A percentile compares a stretch with the other conserved stretches of the same genome.
Evolutionary conservation across 2,888 invertebrate genomes (phyloP).

Genomic region (Erannis defoliaria): DNA sequence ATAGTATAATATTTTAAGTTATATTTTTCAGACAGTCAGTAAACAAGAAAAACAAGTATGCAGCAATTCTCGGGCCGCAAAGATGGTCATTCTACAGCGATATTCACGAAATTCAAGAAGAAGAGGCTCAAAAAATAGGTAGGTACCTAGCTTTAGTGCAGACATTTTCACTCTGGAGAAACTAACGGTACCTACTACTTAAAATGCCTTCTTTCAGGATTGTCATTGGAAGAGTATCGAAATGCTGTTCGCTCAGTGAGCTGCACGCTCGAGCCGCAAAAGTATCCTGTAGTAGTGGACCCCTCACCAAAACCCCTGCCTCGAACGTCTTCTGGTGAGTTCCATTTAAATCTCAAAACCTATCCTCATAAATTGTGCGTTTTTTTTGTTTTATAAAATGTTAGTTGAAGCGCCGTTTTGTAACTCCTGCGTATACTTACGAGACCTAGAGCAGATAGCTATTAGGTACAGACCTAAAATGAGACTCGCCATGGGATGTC

Average conservation of each 20-base stretch:
- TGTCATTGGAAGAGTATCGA: constrained; percentile 72
- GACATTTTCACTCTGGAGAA: too few species aligned
- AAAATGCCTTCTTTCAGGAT: too few species aligned
- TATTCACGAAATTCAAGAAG: constrained; percentile 71
- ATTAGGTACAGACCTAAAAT: too few species aligned
- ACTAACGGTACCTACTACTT: too few species aligned
- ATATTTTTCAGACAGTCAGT: constrained; percentile 63
- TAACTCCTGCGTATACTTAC: too few species aligned
- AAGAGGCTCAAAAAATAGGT: constrained; percentile 76
- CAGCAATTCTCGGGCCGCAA: constrained; percentile 73
- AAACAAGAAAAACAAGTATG: constrained; percentile 67
- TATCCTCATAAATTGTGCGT: too few species aligned
- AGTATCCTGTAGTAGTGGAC: constrained; percentile 67
- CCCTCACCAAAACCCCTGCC: constrained; percentile 74
- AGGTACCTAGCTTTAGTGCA: constrained; percentile 14
- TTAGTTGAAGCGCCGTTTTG: too few species aligned
- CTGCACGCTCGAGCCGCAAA: constrained; percentile 66
- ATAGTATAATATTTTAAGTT: too few species aligned
- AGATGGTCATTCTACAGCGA: constrained; percentile 75
- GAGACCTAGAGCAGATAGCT: too few species aligned
- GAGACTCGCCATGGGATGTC: too few species aligned
- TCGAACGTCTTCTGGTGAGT: constrained; percentile 70
- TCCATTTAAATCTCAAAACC: background rate
- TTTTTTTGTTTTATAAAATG: too few species aligned
- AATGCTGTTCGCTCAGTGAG: constrained; percentile 69